Evolutionary conservation across 2,888 invertebrate genomes (phyloP), one percentile per base, ranked within the genome.

Genomic region (Archaeoteleia sp.): DNA sequence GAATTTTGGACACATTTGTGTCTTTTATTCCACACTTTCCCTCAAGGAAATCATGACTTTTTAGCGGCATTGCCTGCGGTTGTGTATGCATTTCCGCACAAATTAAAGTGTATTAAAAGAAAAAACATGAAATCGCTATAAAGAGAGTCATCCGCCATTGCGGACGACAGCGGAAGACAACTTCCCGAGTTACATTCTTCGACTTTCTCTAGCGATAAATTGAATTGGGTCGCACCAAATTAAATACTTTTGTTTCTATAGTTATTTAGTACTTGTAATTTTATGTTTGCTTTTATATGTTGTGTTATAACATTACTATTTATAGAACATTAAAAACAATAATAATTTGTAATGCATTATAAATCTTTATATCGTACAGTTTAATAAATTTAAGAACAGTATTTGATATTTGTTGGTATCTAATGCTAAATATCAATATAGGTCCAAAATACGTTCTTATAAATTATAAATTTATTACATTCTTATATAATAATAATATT

Each of bases 61-160:
- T 29, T 29, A 23, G 9, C 8, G 5, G 1, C 9, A 9, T 29
- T 29, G 29, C 2, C n/a, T 9, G 8, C 29, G 29, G 1, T 43
- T 17, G 14, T 32, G 23, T 14, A 12, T 30, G 20, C 43, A 27
- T 55, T 55, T 43, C 42, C 49, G 42, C 32, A 32, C 46, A 42
- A 54, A 73, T 74, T 63, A 57, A 66, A 53, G 58, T 53, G 42
- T 49, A 32, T 46, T 49, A 27, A 48, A 60, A 54, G 48, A n/a
- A 63, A 63, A 63, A 39, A 48, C 66, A 49, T 43, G 60, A 54
- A 60, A 60, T 48, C 32, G 60, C 43, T 40, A 37, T 13, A 53
- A 66, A 60, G 48, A 40, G 46, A 60, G 37, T 60, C 53, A 48
- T 35, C 40, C 29, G 66, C 53, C 30, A 40, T 62, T 37, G 55